Base-by-base conservation (phyloP, 2,113 vertebrate genomes). In the Clupea harengus region DNA sequence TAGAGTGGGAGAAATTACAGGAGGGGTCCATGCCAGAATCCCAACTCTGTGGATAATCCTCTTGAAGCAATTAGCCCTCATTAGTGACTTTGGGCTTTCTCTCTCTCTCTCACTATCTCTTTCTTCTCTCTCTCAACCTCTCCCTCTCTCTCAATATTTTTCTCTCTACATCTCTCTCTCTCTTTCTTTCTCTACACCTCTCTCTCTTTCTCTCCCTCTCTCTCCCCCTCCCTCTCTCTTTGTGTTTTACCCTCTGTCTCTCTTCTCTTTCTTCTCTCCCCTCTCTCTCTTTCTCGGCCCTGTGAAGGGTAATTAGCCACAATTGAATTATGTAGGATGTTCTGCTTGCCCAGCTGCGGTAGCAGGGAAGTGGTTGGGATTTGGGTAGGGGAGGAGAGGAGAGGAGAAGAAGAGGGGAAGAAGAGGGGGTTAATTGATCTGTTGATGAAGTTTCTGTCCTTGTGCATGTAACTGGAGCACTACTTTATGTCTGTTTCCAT, bases 61-160 rank as follows among this genome's bases (percentile, higher is more conserved):
- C 72, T 78, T 78, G 72, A 78, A 78, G 28, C 72, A 39, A 78
- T 78, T 78, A 78, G 72, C 32, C 13, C 72, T 78, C 72, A 78
- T 78, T 15, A 78, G 72, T 32, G n/a, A 72, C 64, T 32, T 20
- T 60, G 18, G 54, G 20, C 5, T 32, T 15, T 75, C 67, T 78
- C 72, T 78, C 10, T 39, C 72, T 78, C 72, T 78, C 32, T 78
- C 39, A 13, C 13, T 52, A 3, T 52, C 50, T 52, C 15, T 15
- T 49, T 49, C 47, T 49, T 49, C 9, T 52, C 50, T 15, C 50
- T 52, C 15, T 15, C 47, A 15, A 15, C 50, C 50, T 52, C 10
- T 52, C 50, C 39, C 39, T 39, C 39, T 39, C 39, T 39, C 39
- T 39, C 39, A 39, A 39, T 39, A 39, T 39, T 39, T 39, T 2